Conservation (phyloP, 2,797 vertebrate genomes). For the Pangasius mekongensis region DNA sequence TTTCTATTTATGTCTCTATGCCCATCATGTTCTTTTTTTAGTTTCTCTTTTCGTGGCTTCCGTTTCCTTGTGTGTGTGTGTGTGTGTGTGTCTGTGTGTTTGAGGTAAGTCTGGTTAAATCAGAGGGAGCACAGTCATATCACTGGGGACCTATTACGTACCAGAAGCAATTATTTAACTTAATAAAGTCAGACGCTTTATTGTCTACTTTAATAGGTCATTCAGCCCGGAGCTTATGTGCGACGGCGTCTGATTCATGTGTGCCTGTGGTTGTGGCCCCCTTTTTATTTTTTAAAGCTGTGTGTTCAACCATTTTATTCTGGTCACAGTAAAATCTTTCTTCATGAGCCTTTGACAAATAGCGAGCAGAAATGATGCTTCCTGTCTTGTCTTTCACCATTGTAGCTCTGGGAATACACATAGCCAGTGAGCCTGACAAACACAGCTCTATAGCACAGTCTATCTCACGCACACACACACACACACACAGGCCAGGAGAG, state of each 20-base stretch:
- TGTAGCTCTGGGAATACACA: not conserved
- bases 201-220: slow-evolving; percentile 52
- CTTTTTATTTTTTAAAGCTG: slow-evolving; percentile 6
- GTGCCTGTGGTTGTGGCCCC: not conserved
- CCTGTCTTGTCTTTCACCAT: not conserved
- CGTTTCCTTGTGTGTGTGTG: not conserved
- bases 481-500: not conserved
- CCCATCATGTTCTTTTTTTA: not conserved
- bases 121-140: not conserved
- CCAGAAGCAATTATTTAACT: slow-evolving; percentile 54
- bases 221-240: slow-evolving; percentile 34
- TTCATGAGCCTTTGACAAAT: slow-evolving; percentile 36
- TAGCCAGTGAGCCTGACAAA: not conserved
- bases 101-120: slow-evolving; percentile 26
- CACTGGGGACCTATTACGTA: slow-evolving; percentile 47
- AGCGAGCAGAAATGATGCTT: slow-evolving; percentile 3
- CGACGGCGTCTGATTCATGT: slow-evolving; percentile 15
- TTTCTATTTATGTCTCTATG: not conserved
- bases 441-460: not conserved
- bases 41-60: not conserved
- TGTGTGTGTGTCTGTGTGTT: not conserved
- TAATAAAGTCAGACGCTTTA: slow-evolving; percentile 50
- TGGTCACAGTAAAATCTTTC: slow-evolving; percentile 43
- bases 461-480: not conserved
- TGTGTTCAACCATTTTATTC: slow-evolving; percentile 16